These are phyloP conservation scores for Argynnis bischoffii DNA, from an alignment of 2,888 invertebrate genomes.

Conservation along the genomic window DNA sequence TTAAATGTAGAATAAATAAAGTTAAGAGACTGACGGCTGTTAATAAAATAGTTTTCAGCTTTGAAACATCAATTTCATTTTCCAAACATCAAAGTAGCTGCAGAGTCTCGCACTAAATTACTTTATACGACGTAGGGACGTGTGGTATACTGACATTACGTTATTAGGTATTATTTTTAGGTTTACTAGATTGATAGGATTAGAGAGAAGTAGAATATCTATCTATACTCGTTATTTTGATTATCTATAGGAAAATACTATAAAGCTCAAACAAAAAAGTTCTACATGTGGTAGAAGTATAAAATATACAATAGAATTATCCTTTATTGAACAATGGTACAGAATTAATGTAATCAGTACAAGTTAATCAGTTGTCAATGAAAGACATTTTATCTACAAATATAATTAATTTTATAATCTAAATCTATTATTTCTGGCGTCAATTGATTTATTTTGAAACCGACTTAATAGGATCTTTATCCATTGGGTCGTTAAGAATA, in stretches of 20 bases:
- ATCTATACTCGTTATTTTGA: too few relatives aligned
- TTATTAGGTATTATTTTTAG: slow-evolving; percentile 4
- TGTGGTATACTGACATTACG: background rate
- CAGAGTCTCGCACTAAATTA: background rate
- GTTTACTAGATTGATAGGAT: too few relatives aligned
- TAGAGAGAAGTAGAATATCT: too few relatives aligned
- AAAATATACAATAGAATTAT: too few relatives aligned
- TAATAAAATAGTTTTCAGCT: slow-evolving; percentile 1
- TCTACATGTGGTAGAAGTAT: too few relatives aligned
- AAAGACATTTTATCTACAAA: background rate
- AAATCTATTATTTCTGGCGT: slow-evolving; percentile 12
- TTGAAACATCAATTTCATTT: slow-evolving; percentile 16
- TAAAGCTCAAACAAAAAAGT: too few relatives aligned
- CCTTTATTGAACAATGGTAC: too few relatives aligned
- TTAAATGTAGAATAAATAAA: background rate
- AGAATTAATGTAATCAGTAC: too few relatives aligned
- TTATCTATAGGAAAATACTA: too few relatives aligned
- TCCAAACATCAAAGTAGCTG: slow-evolving; percentile 9
- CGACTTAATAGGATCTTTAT: background rate
- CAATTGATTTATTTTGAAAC: slow-evolving; percentile 9
- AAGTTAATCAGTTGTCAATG: background rate
- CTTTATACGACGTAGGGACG: background rate
- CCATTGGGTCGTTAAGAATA: slow-evolving; percentile 1
- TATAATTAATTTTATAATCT: slow-evolving; percentile 1
- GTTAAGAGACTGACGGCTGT: background rate